A percentile compares a stretch with the other conserved stretches of the same genome.
Conservation (phyloP, 2,113 vertebrate genomes). For the Octodon degus region DNA sequence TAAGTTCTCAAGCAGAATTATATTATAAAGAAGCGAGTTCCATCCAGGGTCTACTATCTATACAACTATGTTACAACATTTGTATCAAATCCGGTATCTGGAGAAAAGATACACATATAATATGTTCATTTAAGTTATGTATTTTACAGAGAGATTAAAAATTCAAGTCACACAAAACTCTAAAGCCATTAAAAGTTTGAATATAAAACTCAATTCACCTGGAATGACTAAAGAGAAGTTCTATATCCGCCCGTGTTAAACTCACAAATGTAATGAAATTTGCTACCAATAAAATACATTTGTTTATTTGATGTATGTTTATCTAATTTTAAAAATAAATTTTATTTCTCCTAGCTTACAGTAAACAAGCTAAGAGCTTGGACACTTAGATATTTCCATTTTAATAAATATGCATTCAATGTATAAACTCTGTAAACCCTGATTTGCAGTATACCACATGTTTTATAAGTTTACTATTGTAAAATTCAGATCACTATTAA, state of each 20-base stretch:
- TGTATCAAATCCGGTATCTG: slow-evolving; percentile 93
- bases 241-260: slow-evolving; percentile 91
- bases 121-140: slow-evolving; percentile 97
- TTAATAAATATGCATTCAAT: not conserved
- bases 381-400: not conserved
- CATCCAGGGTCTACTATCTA: slow-evolving; percentile 91
- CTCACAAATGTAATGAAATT: slow-evolving; percentile 89
- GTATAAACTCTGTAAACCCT: not conserved
- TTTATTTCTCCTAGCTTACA: not conserved
- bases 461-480: not conserved
- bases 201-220: slow-evolving; percentile 95
- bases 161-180: slow-evolving; percentile 99
- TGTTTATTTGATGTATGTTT: slow-evolving; percentile 89
- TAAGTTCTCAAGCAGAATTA: slow-evolving; percentile 94
- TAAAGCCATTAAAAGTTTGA: slow-evolving; percentile 92
- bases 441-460: not conserved
- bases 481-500: not conserved
- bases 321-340: slow-evolving; percentile 87
- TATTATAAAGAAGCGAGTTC: slow-evolving; percentile 91
- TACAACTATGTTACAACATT: slow-evolving; percentile 93
- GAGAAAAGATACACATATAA: slow-evolving; percentile 93
- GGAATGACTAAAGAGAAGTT: slow-evolving; percentile 95
- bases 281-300: slow-evolving; percentile 88
- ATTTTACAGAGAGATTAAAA: slow-evolving; percentile 94
- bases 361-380: not conserved